Conservation (phyloP, 2,113 vertebrate species). For the Cepphus grylle region DNA sequence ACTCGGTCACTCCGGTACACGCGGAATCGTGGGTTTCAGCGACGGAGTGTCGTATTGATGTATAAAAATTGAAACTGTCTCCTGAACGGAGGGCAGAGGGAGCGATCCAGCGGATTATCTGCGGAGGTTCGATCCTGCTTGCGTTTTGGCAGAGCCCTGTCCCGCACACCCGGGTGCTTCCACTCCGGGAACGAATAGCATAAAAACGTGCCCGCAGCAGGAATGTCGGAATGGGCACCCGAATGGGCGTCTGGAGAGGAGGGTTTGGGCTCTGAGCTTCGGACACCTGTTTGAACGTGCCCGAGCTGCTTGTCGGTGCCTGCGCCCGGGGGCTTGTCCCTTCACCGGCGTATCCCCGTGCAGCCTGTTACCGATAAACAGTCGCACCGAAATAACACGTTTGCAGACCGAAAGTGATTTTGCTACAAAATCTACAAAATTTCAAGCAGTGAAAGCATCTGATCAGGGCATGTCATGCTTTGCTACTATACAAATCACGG, state of each 20-base stretch:
- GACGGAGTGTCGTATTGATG: fast-evolving
- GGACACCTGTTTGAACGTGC: background rate
- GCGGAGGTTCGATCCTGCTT: too few relatives aligned
- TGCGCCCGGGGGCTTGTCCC: background rate
- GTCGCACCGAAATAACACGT: fast-evolving
- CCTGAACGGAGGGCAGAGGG: background rate
- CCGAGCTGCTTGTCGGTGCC: background rate
- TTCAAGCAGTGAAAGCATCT: background rate
- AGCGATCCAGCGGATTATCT: background rate
- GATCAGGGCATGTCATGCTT: background rate
- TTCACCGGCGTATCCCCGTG: fast-evolving
- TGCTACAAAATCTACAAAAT: background rate
- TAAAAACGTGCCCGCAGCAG: background rate
- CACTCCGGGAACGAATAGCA: fast-evolving
- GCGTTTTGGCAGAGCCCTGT: background rate
- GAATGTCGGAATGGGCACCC: fast-evolving
- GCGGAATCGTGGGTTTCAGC: background rate
- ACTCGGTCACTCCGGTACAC: too few relatives aligned
- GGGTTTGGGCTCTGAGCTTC: background rate
- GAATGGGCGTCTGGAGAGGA: background rate
- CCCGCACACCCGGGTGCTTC: background rate
- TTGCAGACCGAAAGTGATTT: background rate
- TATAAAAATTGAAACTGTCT: background rate
- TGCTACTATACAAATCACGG: background rate
- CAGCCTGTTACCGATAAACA: background rate